Base-by-base conservation (phyloP, 92 coral and sea anemone genomes). In the Palythoa caribaeorum region DNA sequence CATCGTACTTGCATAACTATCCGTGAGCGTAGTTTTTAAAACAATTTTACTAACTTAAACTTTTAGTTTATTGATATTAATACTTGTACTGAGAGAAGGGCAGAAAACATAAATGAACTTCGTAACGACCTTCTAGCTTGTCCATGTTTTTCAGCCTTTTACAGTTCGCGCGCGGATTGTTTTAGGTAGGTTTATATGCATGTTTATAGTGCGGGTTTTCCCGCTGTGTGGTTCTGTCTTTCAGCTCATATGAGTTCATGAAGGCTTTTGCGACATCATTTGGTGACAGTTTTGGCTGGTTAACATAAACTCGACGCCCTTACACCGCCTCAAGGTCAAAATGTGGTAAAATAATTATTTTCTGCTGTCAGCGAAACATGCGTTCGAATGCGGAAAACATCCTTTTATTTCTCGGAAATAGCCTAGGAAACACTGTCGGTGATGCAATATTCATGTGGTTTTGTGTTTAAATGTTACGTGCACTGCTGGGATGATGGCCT, bases 361-460 rank as follows among this genome's bases (percentile, higher is more conserved):
- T 55, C 83, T 14, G 28, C 19, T 81, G 57, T 69, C 76, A 35
- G 12, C 16, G 59, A 65, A 9, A 5, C 54, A 21, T 66, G 16
- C 73, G 20, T 48, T 9, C 21, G 6, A 50, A 13, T 44, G 40
- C 55, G 47, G 28, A 57, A 81, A 81, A 47, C 55, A 40, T 81
- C 86, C 62, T 65, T 78, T 57, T 78, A 38, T 55, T 15, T 21
- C 9, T 57, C 35, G 86, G 86, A 81, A 81, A 48, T 16, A n/a
- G 28, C 21, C 62, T 74, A 81, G 86, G 86, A 81, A 44, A 48
- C 66, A 19, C 44, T 36, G 21, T 47, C 47, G 66, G 76, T 68
- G 76, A 66, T 81, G 63, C 63, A 81, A 68, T 81, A 66, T 65
- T 16, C 47, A 40, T 68, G 86, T 68, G 73, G 75, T 81, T 81